phyloP scores from a whole-genome alignment of 2,797 vertebrate species.

The Anguilla pacifica region DNA sequence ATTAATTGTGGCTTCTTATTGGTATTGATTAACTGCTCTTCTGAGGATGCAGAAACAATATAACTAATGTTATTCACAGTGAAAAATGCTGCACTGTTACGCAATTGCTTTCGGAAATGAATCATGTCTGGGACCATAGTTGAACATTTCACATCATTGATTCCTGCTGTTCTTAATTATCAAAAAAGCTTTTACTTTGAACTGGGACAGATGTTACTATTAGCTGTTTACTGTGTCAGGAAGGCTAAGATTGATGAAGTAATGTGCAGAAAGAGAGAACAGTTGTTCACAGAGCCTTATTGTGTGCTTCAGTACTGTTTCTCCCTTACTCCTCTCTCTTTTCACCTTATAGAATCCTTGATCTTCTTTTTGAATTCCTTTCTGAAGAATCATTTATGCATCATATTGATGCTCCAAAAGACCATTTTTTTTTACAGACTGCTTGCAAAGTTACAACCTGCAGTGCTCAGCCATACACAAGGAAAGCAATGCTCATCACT shows the following conservation, averaged over 20 bases:
- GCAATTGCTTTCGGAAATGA: conserved; percentile 64
- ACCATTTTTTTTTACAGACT: conserved; percentile 51
- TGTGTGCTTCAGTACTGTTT: conserved; percentile 35
- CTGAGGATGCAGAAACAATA: conserved; percentile 63
- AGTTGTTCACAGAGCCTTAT: conserved; percentile 34
- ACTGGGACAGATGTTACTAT: conserved; percentile 55
- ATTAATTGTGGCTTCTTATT: conserved; percentile 67
- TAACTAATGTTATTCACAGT: conserved; percentile 60
- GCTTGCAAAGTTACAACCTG: conserved; percentile 51
- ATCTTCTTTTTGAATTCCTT: conserved; percentile 40
- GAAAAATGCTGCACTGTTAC: conserved; percentile 61
- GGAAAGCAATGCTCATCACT: conserved; percentile 53
- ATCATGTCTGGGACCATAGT: conserved; percentile 52
- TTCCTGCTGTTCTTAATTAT: conserved; percentile 65
- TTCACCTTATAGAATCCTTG: conserved; percentile 25
- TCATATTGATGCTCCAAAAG: conserved; percentile 35
- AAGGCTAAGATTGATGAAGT: conserved; percentile 49
- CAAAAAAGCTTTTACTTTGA: conserved; percentile 59
- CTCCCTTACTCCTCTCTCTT: conserved; percentile 26
- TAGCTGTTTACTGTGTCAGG: conserved; percentile 40
- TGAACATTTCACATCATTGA: conserved; percentile 62
- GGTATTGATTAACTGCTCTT: conserved; percentile 63
- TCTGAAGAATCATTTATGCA: conserved; percentile 42
- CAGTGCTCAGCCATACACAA: conserved; percentile 58
- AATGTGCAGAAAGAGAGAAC: conserved; percentile 42